Conservation (phyloP, 1,140 invertebrate genomes). For the Pantala flavescens region DNA sequence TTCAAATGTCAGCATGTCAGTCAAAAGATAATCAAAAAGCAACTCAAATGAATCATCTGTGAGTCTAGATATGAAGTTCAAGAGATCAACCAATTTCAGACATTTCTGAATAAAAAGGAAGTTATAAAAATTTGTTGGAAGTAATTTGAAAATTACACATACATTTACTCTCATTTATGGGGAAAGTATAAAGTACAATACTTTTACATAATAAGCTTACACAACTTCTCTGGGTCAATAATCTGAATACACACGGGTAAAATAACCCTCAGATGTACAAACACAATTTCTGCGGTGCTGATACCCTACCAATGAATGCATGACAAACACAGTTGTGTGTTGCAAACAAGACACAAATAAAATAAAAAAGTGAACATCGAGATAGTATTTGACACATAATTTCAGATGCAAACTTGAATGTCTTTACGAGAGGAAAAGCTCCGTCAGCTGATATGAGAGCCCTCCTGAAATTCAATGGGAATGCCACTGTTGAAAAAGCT, state of each 20-base stretch:
- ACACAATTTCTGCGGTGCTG: not conserved
- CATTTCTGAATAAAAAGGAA: not conserved
- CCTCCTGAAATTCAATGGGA: not conserved
- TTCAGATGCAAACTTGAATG: not conserved
- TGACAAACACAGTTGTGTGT: not conserved
- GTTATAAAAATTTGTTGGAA: not conserved
- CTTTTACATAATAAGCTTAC: constrained; percentile 3
- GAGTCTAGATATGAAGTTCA: no score
- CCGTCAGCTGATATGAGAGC: constrained; percentile 3
- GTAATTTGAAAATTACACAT: not conserved
- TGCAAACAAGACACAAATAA: not conserved
- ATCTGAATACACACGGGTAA: not conserved
- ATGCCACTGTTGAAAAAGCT: not conserved
- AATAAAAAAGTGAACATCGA: not conserved
- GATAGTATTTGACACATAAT: not conserved
- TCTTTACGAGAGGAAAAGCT: not conserved
- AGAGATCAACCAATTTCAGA: no score
- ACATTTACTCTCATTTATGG: not conserved
- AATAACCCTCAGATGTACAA: not conserved
- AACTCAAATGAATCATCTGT: no score
- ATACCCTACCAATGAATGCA: not conserved
- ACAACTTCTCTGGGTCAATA: not conserved
- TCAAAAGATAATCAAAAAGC: no score
- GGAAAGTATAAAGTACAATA: not conserved
- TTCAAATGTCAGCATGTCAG: no score